Evolutionary conservation across 2,113 vertebrate genomes (phyloP), one percentile per base, ranked within the genome.

Genomic region (Gopherus evgoodei): DNA sequence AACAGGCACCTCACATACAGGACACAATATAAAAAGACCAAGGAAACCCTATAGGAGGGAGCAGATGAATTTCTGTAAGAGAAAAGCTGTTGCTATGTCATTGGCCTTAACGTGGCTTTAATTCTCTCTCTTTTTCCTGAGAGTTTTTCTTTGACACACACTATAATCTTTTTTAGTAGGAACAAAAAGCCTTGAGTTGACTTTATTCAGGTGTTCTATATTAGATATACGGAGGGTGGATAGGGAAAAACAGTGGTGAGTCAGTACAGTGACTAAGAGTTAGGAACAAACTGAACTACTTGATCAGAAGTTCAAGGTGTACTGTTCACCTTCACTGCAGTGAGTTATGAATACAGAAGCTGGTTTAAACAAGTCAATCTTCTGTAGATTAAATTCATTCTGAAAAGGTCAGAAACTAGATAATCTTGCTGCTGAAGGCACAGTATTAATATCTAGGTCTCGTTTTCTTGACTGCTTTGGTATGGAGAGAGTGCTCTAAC

Each of bases 221-320:
- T 72, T 90, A 80, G 44, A 44, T 85, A 90, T n/a, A 94, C 62
- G 65, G 49, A 62, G 35, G 78, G 87, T 54, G 86, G 62, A 87
- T 42, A 83, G 75, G 84, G 47, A 89, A 88, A 78, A 91, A 93
- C 76, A 81, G 57, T 2, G 50, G 49, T 96, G 96, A 97, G 87
- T 97, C 94, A 93, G 81, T 90, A 1, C 4, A 80, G 1, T 94
- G 91, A 90, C 49, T 93, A 90, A 95, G 72, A 56, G 29, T 84
- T 90, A 62, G 11, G 35, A 72, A 88, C 50, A 90, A 86, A 81
- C 24, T 47, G 24, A 95, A 94, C 76, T 93, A 69, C 83, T 76
- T 62, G 25, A 83, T 96, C 84, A 88, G 57, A 81, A 59, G 76
- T 93, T 89, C 91, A 96, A 93, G 93, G 25, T 83, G 93, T 96